phyloP scores from a whole-genome alignment of 2,797 vertebrate genomes.

The Galaxias olidus region DNA sequence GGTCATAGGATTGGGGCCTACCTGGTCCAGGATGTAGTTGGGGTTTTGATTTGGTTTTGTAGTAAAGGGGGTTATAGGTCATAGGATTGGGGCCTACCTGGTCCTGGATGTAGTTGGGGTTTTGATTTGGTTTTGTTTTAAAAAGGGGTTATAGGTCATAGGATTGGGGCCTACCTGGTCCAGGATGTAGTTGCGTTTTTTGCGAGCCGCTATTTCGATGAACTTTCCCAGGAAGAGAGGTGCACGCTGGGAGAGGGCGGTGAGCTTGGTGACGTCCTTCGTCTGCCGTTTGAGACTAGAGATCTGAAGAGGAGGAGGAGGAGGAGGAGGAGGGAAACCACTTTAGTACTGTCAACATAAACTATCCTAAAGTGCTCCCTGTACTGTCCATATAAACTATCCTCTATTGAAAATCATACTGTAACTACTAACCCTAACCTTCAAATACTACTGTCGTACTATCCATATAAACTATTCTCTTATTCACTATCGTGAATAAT shows the following conservation, averaged over 20 bases:
- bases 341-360: too few relatives aligned
- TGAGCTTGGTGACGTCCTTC: slow-evolving; percentile 84
- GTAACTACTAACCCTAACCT: too few relatives aligned
- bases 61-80: neutral
- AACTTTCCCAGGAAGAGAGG: slow-evolving; percentile 89
- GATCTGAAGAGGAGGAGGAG: slow-evolving; percentile 66
- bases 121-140: slow-evolving; percentile 61
- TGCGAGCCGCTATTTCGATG: slow-evolving; percentile 89
- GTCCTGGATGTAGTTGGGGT: slow-evolving; percentile 88
- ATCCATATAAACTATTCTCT: too few relatives aligned
- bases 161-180: slow-evolving; percentile 78
- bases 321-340: neutral
- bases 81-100: slow-evolving; percentile 69
- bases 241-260: slow-evolving; percentile 84
- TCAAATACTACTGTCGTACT: too few relatives aligned
- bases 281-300: slow-evolving; percentile 85
- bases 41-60: too few relatives aligned
- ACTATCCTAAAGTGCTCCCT: too few relatives aligned
- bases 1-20: slow-evolving; percentile 40
- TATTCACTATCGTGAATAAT: too few relatives aligned
- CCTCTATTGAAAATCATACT: too few relatives aligned
- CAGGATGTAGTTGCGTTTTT: slow-evolving; percentile 88
- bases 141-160: neutral
- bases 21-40: slow-evolving; percentile 90
- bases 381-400: too few relatives aligned